These are phyloP conservation scores for Sander lucioperca DNA, from an alignment of 2,113 vertebrate species.

Conservation along the genomic window DNA sequence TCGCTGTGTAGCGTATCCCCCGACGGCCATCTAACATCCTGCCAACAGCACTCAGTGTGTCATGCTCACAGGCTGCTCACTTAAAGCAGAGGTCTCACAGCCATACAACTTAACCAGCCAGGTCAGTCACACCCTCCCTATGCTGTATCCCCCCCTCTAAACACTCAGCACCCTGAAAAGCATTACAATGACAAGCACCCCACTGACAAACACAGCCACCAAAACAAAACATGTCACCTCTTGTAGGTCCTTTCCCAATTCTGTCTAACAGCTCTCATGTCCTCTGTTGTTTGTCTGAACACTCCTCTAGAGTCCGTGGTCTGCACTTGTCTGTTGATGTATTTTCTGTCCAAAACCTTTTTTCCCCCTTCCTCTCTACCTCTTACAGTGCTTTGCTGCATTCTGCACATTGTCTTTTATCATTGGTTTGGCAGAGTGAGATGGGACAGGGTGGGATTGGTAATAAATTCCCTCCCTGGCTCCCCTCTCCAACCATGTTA, in stretches of 20 bases:
- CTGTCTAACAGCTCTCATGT: conserved; percentile 44
- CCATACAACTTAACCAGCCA: conserved; percentile 51
- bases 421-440: conserved; percentile 40
- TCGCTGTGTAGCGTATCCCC: conserved; percentile 40
- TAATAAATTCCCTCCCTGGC: conserved; percentile 12
- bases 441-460: conserved; percentile 5
- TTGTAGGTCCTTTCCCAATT: conserved; percentile 36
- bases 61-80: conserved; percentile 61
- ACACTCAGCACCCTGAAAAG: conserved; percentile 34
- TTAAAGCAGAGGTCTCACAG: conserved; percentile 63
- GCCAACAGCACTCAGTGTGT: conserved; percentile 65
- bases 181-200: conserved; percentile 41
- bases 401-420: conserved; percentile 45
- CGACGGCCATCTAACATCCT: conserved; percentile 61
- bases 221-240: conserved; percentile 39
- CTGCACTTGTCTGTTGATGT: conserved; percentile 45
- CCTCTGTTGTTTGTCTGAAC: conserved; percentile 53
- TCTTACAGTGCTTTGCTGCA: conserved; percentile 51
- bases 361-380: conserved; percentile 16
- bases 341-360: conserved; percentile 39
- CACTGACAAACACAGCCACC: conserved; percentile 16
- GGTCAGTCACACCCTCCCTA: conserved; percentile 29
- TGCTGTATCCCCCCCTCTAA: background rate
- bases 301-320: conserved; percentile 40
- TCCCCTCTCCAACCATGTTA: conserved; percentile 35